Percentiles rank a stretch among this genome's conserved stretches.
These are phyloP conservation scores for Moxostoma hubbsi DNA, from an alignment of 2,797 vertebrate species.

Conservation along the genomic window DNA sequence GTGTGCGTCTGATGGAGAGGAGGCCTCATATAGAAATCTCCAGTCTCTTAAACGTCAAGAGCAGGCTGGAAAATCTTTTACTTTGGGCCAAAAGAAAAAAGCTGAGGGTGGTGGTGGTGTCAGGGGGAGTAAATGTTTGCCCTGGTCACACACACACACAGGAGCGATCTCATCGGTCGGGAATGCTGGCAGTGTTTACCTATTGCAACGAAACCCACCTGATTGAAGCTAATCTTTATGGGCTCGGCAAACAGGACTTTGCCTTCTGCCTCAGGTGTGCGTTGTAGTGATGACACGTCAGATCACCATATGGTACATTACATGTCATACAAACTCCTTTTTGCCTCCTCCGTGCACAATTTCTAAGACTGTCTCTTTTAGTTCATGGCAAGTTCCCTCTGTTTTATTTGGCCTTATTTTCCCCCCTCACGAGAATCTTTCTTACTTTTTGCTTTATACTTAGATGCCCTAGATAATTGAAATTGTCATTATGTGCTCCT, in stretches of 20 bases:
- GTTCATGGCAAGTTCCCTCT: conserved; percentile 49
- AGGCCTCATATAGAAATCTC: conserved; percentile 62
- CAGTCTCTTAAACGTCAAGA: conserved; percentile 70
- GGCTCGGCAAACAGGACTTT: conserved; percentile 83
- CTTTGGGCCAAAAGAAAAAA: conserved; percentile 68
- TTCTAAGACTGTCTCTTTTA: conserved; percentile 50
- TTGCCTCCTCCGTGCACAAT: conserved; percentile 56
- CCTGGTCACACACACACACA: conserved; percentile 64
- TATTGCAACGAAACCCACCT: conserved; percentile 81
- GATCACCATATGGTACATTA: conserved; percentile 63
- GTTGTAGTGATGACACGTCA: conserved; percentile 44
- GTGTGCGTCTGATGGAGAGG: conserved; percentile 46
- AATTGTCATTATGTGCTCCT: conserved; percentile 56
- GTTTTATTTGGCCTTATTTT: conserved; percentile 38
- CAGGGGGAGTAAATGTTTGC: conserved; percentile 79
- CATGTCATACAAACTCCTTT: conserved; percentile 35
- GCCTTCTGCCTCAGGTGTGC: conserved; percentile 69
- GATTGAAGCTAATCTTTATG: conserved; percentile 84
- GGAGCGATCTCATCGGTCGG: conserved; percentile 77
- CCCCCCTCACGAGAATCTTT: conserved; percentile 33
- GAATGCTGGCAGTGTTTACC: conserved; percentile 81
- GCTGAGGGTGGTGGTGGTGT: conserved; percentile 71
- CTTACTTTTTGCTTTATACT: conserved; percentile 24
- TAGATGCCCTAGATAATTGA: conserved; percentile 56
- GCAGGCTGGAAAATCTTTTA: conserved; percentile 82